Base-by-base conservation (phyloP, 2,113 vertebrate species). In the Eira barbara region DNA sequence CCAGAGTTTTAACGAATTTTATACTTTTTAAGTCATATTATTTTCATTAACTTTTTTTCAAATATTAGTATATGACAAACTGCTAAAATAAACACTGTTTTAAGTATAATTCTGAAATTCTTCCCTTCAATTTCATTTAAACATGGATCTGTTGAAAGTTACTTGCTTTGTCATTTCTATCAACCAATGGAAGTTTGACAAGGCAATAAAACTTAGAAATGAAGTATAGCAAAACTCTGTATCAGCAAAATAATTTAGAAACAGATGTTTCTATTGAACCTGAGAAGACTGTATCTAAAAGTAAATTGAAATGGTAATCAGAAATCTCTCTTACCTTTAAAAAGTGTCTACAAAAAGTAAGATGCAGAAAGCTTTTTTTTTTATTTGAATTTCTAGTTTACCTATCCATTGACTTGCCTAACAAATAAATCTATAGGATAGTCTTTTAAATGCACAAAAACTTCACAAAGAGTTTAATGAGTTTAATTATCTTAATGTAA, bases 111-210 rank as follows among this genome's bases (percentile, higher is more conserved):
- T 79, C 78, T 94, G 55, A 91, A 89, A 90, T 42, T 55, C 52
- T 81, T 74, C 89, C 57, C 71, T n/a, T 88, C 52, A 45, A 94
- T 89, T 92, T 94, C 87, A 87, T 31, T 80, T 86, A 91, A 80
- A 61, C 29, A 57, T 0, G 55, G 0, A 94, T 67, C 21, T 52
- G 57, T 6, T 82, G 27, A 76, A n/a, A 81, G 31, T 63, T 61
- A 84, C 13, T 69, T 87, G 63, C 52, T 73, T 61, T 81, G 78
- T 25, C 47, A 85, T 84, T 84, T 93, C 61, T 94, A 81, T 65
- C 23, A 95, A 89, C 39, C 20, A 79, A 83, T 39, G 4, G 42
- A 91, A 86, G 55, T 88, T 9, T 89, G 59, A 79, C 49, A 95
- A 73, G 78, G n/a, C 74, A 95, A 45, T 79, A 91, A 91, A 79